A percentile compares a stretch with the other conserved stretches of the same genome.
Conservation (phyloP, 2,888 invertebrate species). For the Apoda limacodes region DNA sequence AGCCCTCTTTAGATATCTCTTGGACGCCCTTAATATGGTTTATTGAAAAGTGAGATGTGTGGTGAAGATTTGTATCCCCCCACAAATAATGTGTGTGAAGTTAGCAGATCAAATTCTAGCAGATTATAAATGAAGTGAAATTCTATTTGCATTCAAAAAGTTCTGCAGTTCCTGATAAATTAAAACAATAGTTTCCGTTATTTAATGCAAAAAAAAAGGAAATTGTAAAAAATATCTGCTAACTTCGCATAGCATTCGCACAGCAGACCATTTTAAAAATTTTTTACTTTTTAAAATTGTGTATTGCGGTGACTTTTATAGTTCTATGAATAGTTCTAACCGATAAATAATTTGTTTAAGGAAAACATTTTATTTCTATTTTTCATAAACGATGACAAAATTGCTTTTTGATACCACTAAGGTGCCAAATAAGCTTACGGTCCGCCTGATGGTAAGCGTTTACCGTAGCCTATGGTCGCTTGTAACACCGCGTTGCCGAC, state of each 20-base stretch:
- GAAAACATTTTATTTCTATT: neutral
- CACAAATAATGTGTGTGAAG: too few relatives aligned
- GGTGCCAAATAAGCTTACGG: too few relatives aligned
- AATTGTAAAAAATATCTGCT: conserved; percentile 1
- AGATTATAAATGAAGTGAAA: neutral
- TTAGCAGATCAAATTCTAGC: neutral
- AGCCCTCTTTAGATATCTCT: too few relatives aligned
- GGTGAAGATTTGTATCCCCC: too few relatives aligned
- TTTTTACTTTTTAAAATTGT: too few relatives aligned
- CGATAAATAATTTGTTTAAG: neutral
- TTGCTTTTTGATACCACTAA: neutral
- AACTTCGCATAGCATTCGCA: neutral
- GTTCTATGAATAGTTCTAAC: neutral
- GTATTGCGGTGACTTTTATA: too few relatives aligned
- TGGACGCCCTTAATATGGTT: too few relatives aligned
- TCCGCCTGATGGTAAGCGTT: too few relatives aligned
- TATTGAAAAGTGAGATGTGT: too few relatives aligned
- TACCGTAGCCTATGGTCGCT: too few relatives aligned
- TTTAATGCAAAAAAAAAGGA: neutral
- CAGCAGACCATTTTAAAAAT: conserved; percentile 1
- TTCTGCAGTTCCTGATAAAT: neutral
- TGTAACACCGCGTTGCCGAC: too few relatives aligned
- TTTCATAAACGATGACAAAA: neutral
- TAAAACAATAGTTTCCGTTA: neutral
- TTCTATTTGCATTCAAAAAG: neutral